Conservation (phyloP, 2,888 invertebrate species). For the Eupithecia subumbrata region DNA sequence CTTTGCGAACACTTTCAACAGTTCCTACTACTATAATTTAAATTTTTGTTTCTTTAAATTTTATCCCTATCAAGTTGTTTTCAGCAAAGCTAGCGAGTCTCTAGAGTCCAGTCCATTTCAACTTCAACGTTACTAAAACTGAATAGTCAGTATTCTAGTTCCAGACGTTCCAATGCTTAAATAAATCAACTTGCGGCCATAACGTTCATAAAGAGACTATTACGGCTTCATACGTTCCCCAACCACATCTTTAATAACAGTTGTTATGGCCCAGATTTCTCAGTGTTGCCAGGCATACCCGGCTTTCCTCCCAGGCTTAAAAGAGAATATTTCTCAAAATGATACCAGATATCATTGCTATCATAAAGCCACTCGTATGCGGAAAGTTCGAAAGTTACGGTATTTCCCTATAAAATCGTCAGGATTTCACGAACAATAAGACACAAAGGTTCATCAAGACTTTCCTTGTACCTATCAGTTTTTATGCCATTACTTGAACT, state of each 20-base stretch:
- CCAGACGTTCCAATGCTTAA: conserved; percentile 11
- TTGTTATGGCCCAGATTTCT: conserved; percentile 9
- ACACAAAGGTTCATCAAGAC: background rate
- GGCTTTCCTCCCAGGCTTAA: background rate
- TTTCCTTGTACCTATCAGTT: too few relatives aligned
- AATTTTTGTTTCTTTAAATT: background rate
- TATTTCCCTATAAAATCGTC: background rate
- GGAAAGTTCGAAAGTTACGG: background rate
- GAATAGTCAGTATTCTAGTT: background rate
- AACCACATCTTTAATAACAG: conserved; percentile 13
- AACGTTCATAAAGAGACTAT: conserved; percentile 31
- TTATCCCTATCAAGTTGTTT: background rate
- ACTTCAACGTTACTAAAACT: background rate
- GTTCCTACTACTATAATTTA: background rate
- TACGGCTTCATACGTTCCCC: conserved; percentile 31
- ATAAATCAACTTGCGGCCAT: conserved; percentile 29
- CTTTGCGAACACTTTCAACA: background rate
- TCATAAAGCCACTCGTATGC: background rate
- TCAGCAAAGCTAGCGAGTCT: background rate
- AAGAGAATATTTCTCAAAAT: background rate
- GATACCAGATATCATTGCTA: background rate
- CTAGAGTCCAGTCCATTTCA: background rate
- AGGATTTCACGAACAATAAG: background rate
- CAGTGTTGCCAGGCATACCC: conserved; percentile 5
- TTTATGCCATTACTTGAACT: too few relatives aligned